These are phyloP conservation scores for Drosophila multiciliata DNA, from an alignment of 2,888 invertebrate species.

Conservation along the genomic window DNA sequence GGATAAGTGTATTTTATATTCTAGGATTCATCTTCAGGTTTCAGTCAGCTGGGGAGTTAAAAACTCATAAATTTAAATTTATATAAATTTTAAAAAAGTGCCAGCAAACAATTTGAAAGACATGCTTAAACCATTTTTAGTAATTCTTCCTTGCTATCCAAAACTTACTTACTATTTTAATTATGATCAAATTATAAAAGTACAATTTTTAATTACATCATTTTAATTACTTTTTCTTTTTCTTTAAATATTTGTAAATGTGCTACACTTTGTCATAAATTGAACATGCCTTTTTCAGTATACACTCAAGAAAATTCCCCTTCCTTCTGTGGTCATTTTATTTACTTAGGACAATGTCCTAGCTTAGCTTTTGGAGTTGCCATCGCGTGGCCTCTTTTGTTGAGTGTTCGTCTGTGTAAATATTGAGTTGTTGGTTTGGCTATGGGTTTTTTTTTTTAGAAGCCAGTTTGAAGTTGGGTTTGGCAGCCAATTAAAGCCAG, in stretches of 20 bases:
- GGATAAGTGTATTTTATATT: background rate
- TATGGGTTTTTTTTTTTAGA: constrained; percentile 1
- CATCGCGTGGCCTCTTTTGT: constrained; percentile 58
- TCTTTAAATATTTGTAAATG: background rate
- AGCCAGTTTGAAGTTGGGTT: constrained; percentile 14
- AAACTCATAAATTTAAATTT: background rate
- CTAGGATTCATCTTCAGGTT: background rate
- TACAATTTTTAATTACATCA: background rate
- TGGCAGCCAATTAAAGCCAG: constrained; percentile 42
- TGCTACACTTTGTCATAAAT: background rate
- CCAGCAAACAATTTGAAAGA: background rate
- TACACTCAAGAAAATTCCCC: constrained; percentile 24
- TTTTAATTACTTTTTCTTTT: background rate
- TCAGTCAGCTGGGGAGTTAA: background rate
- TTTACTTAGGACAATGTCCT: constrained; percentile 65
- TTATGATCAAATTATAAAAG: background rate
- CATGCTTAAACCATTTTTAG: background rate
- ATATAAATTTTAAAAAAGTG: background rate
- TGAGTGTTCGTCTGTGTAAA: constrained; percentile 55
- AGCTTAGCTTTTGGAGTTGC: constrained; percentile 37
- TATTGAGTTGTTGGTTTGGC: constrained; percentile 51
- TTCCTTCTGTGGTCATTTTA: constrained; percentile 51
- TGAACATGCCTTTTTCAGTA: background rate
- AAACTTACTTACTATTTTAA: background rate
- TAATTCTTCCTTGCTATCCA: background rate